Conservation (phyloP, 2,888 invertebrate genomes). For the Drosophila putrida region DNA sequence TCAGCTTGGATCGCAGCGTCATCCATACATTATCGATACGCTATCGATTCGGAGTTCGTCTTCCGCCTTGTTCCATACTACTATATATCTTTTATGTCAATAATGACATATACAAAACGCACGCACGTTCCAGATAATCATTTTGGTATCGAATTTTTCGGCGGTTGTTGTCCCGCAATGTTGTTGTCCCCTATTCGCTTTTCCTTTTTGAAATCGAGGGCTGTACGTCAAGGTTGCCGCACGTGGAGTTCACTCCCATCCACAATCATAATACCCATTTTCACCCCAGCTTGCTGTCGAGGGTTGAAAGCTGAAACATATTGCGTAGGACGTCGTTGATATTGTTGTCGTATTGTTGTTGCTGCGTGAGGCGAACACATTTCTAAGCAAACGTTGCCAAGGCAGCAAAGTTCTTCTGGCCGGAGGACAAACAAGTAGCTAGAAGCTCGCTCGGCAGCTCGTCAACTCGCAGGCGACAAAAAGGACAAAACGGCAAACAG, state of each 20-base stretch:
- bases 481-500: constrained; percentile 26
- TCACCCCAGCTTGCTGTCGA: constrained; percentile 28
- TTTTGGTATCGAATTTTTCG: constrained; percentile 49
- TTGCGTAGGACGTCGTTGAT: constrained; percentile 74
- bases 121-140: constrained; percentile 61
- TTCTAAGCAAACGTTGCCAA: constrained; percentile 63
- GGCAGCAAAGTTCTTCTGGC: constrained; percentile 62
- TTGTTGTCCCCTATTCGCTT: constrained; percentile 17
- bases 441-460: too few species aligned
- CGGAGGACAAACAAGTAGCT: constrained; percentile 60
- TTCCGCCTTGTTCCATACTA: constrained; percentile 13
- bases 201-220: constrained; percentile 29
- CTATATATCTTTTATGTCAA: constrained; percentile 60
- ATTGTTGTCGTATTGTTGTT: constrained; percentile 29
- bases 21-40: constrained; percentile 41
- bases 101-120: constrained; percentile 71
- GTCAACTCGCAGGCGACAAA: constrained; percentile 29
- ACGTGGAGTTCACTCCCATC: constrained; percentile 42
- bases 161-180: constrained; percentile 16
- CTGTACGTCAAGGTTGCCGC: constrained; percentile 58
- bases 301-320: constrained; percentile 75
- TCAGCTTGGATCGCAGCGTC: constrained; percentile 42
- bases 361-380: constrained; percentile 61
- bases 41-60: constrained; percentile 45
- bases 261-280: constrained; percentile 4